Base-by-base conservation (phyloP, 2,888 invertebrate genomes). In the Sarcophaga carnaria region DNA sequence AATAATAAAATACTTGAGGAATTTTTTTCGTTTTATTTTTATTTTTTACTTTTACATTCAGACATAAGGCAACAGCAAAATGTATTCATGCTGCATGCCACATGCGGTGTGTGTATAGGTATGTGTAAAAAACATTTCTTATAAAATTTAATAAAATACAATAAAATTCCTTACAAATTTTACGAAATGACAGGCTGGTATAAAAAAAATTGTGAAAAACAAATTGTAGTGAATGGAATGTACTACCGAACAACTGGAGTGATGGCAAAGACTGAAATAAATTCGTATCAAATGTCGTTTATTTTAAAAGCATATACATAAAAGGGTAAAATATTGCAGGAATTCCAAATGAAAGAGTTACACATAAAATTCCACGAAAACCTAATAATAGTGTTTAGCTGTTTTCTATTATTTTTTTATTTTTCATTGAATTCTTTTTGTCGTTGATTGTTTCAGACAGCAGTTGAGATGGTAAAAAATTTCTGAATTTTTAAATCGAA, bases 151-250 rank as follows among this genome's bases (percentile, higher is more conserved):
- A 59, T 84, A 84, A 80, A 37, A 37, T 8, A 37, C 8, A 2
- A 84, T 66, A 37, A 84, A 84, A 80, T 84, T 76, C 84, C 80
- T 76, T 12, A n/a, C 64, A 71, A 62, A 8, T 62, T 45, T 54
- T 37, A 70, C 69, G 49, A 70, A 81, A 63, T 76, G 81, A 76
- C 81, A 76, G 63, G 59, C 37, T 70, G 20, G 25, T 37, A 8
- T 49, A 37, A 69, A 76, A 75, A 76, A 8, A 37, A 37, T 37
- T 37, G 37, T 63, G 22, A 22, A 62, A 54, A 11, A 37, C 37
- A 37, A 75, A 12, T 25, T 22, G 22, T 27, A 64, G 14, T 4
- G 6, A 22, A 62, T 49, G 45, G 25, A 47, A 4, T 47, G 47
- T 10, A 20, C 27, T 20, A n/a, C 3, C 8, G 8, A n/a, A 22